Conservation (phyloP, 2,888 invertebrate genomes). For the Drosophila colorata region DNA sequence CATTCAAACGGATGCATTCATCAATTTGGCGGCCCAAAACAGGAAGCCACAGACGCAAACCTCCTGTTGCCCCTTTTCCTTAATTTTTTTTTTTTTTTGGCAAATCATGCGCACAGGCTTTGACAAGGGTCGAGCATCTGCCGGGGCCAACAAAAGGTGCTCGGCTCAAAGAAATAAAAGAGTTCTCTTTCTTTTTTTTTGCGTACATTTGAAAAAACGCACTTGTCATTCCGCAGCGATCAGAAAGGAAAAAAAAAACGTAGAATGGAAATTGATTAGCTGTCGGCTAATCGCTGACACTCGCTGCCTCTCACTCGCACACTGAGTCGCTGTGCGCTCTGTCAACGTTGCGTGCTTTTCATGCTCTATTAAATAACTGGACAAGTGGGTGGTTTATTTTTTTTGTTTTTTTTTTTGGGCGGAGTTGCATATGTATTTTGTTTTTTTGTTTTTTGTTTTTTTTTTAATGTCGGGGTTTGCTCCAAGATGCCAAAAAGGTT, state of each 20-base stretch:
- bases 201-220: constrained; percentile 62
- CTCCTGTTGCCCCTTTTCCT: constrained; percentile 36
- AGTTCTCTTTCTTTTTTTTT: background rate
- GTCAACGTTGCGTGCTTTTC: constrained; percentile 60
- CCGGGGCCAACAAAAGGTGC: constrained; percentile 50
- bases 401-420: constrained; percentile 5
- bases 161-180: constrained; percentile 1
- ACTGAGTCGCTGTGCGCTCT: constrained; percentile 41
- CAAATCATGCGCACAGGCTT: constrained; percentile 55
- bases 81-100: constrained; percentile 25
- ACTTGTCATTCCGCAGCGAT: constrained; percentile 65
- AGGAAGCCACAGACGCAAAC: constrained; percentile 49
- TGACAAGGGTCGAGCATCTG: constrained; percentile 77
- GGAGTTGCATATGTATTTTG: constrained; percentile 18
- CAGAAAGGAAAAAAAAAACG: constrained; percentile 16
- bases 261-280: constrained; percentile 70
- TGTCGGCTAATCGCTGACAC: constrained; percentile 79
- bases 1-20: constrained; percentile 82
- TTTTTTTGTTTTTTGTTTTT: background rate
- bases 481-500: constrained; percentile 37
- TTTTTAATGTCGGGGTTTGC: no score
- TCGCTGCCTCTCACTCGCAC: constrained; percentile 14
- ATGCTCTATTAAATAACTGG: constrained; percentile 66
- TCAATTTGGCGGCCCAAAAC: constrained; percentile 75
- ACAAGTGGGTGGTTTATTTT: constrained; percentile 39